These are phyloP conservation scores for Enteromius unitaeniatus DNA, from an alignment of 2,797 vertebrate genomes.

Conservation along the genomic window DNA sequence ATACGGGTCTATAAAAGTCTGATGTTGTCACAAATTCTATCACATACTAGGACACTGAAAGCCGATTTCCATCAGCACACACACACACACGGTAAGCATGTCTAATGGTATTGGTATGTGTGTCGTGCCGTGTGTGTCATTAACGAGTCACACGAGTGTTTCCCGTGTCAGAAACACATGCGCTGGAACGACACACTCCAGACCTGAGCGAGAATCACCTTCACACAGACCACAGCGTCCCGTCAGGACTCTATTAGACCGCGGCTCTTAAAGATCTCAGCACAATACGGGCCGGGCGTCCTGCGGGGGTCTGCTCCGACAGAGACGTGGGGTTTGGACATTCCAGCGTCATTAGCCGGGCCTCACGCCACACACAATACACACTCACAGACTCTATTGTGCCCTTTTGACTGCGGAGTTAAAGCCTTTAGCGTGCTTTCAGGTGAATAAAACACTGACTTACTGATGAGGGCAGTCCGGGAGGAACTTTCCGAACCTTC, in stretches of 20 bases:
- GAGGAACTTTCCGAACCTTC: slow-evolving; percentile 96
- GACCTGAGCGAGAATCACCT: not conserved
- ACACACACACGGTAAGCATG: not conserved
- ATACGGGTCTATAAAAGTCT: not conserved
- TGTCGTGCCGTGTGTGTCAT: not conserved
- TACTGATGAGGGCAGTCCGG: slow-evolving; percentile 96
- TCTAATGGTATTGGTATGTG: not conserved
- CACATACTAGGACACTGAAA: not conserved
- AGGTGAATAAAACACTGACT: slow-evolving; percentile 72
- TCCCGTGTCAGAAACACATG: slow-evolving; percentile 10
- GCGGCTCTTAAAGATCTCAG: slow-evolving; percentile 10
- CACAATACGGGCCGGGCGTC: not conserved
- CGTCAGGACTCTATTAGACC: slow-evolving; percentile 11
- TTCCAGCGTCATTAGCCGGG: not conserved
- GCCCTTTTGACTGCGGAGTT: not conserved
- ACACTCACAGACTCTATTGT: not conserved
- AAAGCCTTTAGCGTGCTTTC: not conserved
- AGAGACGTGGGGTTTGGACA: not conserved
- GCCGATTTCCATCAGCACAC: not conserved
- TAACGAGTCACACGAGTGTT: slow-evolving; percentile 11
- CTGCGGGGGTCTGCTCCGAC: slow-evolving; percentile 2
- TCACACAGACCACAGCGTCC: not conserved
- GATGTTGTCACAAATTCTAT: not conserved
- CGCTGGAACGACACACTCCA: not conserved
- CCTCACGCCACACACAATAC: not conserved